phyloP scores from a whole-genome alignment of 2,888 invertebrate species.

The Toxonevra muliebris region DNA sequence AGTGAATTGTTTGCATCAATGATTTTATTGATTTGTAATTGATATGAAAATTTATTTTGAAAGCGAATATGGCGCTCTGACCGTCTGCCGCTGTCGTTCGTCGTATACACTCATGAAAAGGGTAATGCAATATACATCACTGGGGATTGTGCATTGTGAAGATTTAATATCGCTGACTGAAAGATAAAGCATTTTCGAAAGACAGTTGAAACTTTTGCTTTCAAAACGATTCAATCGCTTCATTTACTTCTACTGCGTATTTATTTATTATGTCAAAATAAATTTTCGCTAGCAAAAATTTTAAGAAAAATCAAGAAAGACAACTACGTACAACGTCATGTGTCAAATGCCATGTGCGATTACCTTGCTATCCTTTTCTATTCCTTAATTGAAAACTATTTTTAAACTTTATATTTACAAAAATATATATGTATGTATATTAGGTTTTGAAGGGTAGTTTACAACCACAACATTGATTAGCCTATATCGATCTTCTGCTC shows the following conservation, averaged over 20 bases:
- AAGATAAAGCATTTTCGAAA: too few species aligned
- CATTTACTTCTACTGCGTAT: neutral
- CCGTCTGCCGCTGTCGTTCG: neutral
- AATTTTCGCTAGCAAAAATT: too few species aligned
- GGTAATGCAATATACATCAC: too few species aligned
- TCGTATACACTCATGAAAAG: too few species aligned
- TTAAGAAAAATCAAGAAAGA: too few species aligned
- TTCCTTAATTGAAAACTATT: constrained; percentile 24
- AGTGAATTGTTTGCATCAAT: neutral
- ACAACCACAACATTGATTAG: too few species aligned
- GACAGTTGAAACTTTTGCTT: neutral
- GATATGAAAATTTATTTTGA: constrained; percentile 22
- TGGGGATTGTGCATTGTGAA: too few species aligned
- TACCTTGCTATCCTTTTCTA: constrained; percentile 22
- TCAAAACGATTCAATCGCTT: too few species aligned
- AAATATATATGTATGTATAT: neutral
- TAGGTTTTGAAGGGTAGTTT: neutral
- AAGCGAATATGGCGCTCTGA: constrained; percentile 8
- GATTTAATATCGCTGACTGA: too few species aligned
- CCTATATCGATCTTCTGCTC: too few species aligned
- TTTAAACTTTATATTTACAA: neutral
- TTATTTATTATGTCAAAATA: too few species aligned
- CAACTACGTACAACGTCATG: constrained; percentile 6
- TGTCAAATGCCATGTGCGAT: constrained; percentile 27
- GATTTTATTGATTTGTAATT: constrained; percentile 28